Percentiles rank a stretch among this genome's conserved stretches.
phyloP scores from a whole-genome alignment of 1,140 invertebrate species.

The Augochlora pura region DNA sequence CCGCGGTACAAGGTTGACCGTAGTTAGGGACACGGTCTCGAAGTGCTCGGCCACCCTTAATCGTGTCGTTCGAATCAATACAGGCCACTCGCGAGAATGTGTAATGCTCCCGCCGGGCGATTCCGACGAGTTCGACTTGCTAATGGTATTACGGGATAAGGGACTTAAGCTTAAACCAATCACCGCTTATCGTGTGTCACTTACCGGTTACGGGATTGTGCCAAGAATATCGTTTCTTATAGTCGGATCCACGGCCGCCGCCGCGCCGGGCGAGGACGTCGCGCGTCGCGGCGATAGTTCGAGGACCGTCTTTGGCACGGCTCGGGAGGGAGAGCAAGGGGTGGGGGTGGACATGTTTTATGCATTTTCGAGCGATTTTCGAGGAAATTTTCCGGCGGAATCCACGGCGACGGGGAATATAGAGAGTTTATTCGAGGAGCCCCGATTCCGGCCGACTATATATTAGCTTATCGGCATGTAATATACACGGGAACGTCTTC shows the following conservation, averaged over 20 bases:
- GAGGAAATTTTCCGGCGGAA: background rate
- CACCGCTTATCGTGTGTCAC: constrained; percentile 41
- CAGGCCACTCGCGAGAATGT: background rate
- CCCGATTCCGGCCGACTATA: background rate
- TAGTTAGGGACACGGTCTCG: background rate
- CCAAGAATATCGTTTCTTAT: constrained; percentile 20
- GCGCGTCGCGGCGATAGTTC: background rate
- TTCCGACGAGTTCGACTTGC: background rate
- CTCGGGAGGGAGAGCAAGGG: background rate
- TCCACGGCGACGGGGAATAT: background rate
- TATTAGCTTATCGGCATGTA: background rate
- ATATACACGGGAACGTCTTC: background rate
- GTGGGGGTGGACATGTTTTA: background rate
- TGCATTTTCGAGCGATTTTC: background rate
- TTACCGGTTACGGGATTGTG: constrained; percentile 18
- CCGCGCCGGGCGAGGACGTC: background rate
- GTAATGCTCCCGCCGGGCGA: background rate
- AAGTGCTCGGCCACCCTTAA: background rate
- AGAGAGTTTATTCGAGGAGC: background rate
- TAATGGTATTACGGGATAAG: constrained; percentile 39
- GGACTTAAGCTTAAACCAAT: constrained; percentile 41
- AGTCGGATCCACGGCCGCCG: background rate
- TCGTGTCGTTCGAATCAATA: background rate
- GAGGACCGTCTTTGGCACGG: background rate
- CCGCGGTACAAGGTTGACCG: background rate